phyloP scores from a whole-genome alignment of 1,140 invertebrate species.

The Cataglyphis hispanica region DNA sequence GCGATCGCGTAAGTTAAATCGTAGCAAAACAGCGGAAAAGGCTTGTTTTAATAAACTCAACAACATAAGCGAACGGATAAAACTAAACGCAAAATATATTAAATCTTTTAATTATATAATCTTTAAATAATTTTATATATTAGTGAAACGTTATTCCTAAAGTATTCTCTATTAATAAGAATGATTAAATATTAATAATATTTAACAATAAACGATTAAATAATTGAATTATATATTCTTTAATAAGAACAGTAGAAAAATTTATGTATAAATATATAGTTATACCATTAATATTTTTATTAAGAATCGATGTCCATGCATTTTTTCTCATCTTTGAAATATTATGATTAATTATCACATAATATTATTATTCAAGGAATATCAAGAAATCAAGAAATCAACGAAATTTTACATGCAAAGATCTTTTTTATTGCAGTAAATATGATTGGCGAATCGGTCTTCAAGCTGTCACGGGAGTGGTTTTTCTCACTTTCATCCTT shows the following conservation, averaged over 20 bases:
- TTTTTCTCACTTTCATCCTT: constrained; percentile 94
- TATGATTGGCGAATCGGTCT: constrained; percentile 96
- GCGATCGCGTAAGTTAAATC: constrained; percentile 90
- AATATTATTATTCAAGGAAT: background rate
- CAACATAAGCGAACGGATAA: background rate
- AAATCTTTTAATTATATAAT: background rate
- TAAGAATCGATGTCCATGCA: background rate
- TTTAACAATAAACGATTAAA: no score
- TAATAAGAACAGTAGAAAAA: background rate
- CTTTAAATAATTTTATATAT: background rate
- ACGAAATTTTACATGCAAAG: background rate
- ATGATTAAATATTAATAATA: background rate
- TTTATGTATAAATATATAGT: background rate
- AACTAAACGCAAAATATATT: background rate
- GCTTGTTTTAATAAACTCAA: background rate
- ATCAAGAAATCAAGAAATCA: background rate
- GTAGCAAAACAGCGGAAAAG: background rate
- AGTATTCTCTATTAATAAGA: background rate
- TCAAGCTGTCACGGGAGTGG: constrained; percentile 94
- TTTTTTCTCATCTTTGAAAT: background rate
- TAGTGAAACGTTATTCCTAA: background rate
- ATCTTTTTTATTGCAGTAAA: constrained; percentile 87
- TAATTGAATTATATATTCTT: no score
- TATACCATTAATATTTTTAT: background rate
- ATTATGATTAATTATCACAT: background rate